These are phyloP conservation scores for Acrossocheilus fasciatus DNA, from an alignment of 2,797 vertebrate species.

Conservation along the genomic window DNA sequence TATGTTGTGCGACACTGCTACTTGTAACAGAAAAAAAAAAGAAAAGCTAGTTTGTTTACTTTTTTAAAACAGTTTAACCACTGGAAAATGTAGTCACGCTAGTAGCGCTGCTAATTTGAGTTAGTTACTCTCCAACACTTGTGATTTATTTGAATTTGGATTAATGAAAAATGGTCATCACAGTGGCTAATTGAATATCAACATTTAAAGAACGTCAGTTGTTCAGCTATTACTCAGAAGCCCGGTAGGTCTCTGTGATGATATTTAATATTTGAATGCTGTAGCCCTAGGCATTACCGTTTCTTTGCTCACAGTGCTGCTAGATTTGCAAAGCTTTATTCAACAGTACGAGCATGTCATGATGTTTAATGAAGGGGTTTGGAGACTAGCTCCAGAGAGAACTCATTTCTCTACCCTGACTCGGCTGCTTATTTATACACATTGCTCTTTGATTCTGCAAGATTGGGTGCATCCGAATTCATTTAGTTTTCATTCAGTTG, in stretches of 20 bases:
- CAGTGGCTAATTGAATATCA: conserved; percentile 11
- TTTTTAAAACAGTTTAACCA: neutral
- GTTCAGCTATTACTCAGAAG: conserved; percentile 35
- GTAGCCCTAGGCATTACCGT: conserved; percentile 39
- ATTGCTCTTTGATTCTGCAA: conserved; percentile 38
- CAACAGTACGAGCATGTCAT: conserved; percentile 34
- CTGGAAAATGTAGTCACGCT: neutral
- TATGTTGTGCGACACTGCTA: neutral
- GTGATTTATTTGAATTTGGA: conserved; percentile 19
- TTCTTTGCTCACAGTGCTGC: conserved; percentile 29
- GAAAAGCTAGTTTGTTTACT: neutral
- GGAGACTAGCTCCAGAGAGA: conserved; percentile 34
- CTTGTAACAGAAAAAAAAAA: neutral
- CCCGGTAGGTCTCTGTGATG: conserved; percentile 21
- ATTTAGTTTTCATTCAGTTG: conserved; percentile 43
- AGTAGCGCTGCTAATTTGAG: neutral
- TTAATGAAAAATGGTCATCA: conserved; percentile 7
- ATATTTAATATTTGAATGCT: conserved; percentile 45
- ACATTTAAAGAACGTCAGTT: conserved; percentile 18
- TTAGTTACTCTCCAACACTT: neutral
- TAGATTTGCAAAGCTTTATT: conserved; percentile 49
- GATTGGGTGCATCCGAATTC: conserved; percentile 46
- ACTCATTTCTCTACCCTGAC: conserved; percentile 23
- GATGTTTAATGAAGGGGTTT: conserved; percentile 52
- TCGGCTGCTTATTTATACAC: conserved; percentile 39